Evolutionary conservation across 1,140 invertebrate species (phyloP).

Genomic region (Eciton burchellii): DNA sequence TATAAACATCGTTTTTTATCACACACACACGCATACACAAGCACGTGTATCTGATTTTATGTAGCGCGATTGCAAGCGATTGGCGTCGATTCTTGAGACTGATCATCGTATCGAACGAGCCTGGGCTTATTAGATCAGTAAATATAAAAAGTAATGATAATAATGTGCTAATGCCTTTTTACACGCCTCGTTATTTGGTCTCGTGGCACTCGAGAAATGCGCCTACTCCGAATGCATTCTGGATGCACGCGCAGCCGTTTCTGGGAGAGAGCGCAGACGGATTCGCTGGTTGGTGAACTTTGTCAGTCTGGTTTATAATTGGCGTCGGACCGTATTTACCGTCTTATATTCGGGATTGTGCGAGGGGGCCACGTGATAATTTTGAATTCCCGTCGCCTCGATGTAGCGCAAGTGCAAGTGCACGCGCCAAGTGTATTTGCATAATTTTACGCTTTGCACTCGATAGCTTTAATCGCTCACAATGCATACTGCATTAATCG

Average conservation of each 20-base stretch:
- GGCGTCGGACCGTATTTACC: constrained; percentile 48
- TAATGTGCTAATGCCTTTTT: not conserved
- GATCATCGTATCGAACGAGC: no score
- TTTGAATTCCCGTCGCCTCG: constrained; percentile 37
- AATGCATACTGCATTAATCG: no score
- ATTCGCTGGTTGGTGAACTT: constrained; percentile 58
- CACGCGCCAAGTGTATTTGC: constrained; percentile 31
- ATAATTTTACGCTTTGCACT: constrained; percentile 13
- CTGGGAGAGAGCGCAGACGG: constrained; percentile 20
- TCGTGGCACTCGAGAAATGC: not conserved
- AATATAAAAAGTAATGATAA: no score
- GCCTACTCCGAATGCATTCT: not conserved
- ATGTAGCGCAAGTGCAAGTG: not conserved
- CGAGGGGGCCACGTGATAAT: constrained; percentile 44
- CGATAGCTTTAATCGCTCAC: not conserved
- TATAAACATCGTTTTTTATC: no score
- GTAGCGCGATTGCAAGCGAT: no score
- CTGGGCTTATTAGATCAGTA: no score
- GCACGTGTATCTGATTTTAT: no score
- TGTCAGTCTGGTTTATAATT: constrained; percentile 60
- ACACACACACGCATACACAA: no score
- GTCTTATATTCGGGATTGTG: constrained; percentile 30
- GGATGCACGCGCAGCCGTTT: not conserved
- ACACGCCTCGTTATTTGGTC: not conserved
- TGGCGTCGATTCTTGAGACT: no score